Evolutionary conservation across 2,113 vertebrate genomes (phyloP), one percentile per base, ranked within the genome.

Genomic region (Phylloscopus trochiloides): DNA sequence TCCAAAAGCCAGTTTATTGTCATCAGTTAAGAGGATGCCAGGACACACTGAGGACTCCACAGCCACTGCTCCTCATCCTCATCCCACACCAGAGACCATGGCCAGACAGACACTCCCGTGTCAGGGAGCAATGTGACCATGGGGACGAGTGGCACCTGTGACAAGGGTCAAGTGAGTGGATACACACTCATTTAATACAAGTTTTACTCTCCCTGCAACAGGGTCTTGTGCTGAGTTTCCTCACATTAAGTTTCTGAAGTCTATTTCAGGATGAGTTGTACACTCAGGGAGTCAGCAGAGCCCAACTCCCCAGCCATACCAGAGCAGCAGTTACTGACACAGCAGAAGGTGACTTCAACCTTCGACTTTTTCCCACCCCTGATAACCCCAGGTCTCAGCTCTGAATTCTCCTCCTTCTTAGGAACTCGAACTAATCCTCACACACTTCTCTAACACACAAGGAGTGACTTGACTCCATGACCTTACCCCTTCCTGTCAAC

Each of bases 381-480:
- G 25, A 26, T 1, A 68, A 38, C 5, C 1, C 18, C 24, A 45
- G 17, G 9, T 55, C 58, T 59, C 0, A 0, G 13, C 20, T 22
- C 50, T 61, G 59, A 73, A 51, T 40, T 55, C 36, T 68, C 73
- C 13, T 52, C 18, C 43, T 31, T 36, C 54, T 10, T 26, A 71
- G 1, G 5, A 50, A 48, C n/a, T 67, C 58, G 52, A 47, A 8
- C 48, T 24, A n/a, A 57, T 40, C 67, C 48, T 43, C 6, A 1
- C 18, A 51, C 21, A 9, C 18, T 65, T 43, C 47, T 51, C 26
- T 29, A 61, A 73, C 43, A 40, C 2, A 3, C 8, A 34, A 57
- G 51, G 36, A 6, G 29, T 1, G 8, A 70, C 47, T 24, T 28
- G 21, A n/a, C 32, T 78, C 79, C 25, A 2, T 1, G 9, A 67